These are phyloP conservation scores for Elysia chlorotica DNA, from an alignment of 1,140 invertebrate species.

Conservation along the genomic window DNA sequence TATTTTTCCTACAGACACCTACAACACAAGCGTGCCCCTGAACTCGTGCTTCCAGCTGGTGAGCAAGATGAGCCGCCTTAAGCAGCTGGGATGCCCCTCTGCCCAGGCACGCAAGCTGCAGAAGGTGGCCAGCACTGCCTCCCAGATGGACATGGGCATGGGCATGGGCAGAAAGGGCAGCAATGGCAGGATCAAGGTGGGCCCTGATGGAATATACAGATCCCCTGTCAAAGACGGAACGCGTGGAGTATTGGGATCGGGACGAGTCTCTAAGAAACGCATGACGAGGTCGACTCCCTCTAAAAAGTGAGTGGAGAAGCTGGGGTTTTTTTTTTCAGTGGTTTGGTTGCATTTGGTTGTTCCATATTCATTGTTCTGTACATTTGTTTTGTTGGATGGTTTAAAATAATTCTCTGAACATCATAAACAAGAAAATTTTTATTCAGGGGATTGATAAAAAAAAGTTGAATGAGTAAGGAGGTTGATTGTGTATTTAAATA, in stretches of 20 bases:
- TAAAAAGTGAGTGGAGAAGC: conserved; percentile 20
- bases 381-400: too few relatives aligned
- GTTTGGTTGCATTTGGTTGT: too few relatives aligned
- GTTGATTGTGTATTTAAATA: too few relatives aligned
- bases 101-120: conserved; percentile 3
- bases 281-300: conserved; percentile 11
- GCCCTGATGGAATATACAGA: too few relatives aligned
- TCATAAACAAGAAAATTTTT: too few relatives aligned
- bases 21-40: conserved; percentile 5
- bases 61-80: conserved; percentile 8
- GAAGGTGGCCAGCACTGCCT: background rate
- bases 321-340: too few relatives aligned
- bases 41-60: conserved; percentile 12
- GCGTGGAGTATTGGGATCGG: too few relatives aligned
- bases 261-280: background rate
- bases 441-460: too few relatives aligned
- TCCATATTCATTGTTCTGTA: background rate
- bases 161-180: background rate
- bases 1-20: too few relatives aligned
- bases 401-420: too few relatives aligned
- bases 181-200: conserved; percentile 3
- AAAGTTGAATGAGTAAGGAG: too few relatives aligned
- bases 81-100: conserved; percentile 16
- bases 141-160: background rate
- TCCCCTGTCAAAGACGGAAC: too few relatives aligned